Base-by-base conservation (phyloP, 2,797 vertebrate genomes). In the Falco berigora region DNA sequence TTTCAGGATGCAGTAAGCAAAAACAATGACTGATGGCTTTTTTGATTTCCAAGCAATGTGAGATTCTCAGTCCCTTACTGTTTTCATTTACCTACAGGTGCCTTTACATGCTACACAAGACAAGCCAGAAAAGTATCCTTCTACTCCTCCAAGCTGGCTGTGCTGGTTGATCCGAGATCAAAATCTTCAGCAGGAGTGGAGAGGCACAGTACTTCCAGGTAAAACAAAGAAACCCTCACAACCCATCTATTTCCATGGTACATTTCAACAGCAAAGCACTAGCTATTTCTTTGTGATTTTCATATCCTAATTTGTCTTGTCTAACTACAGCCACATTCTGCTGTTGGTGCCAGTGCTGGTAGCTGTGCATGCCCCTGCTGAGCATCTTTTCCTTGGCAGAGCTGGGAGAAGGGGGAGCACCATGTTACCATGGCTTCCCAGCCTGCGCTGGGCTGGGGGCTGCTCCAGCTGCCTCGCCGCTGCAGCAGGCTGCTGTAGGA, bases 1-100 rank as follows among this genome's bases (percentile, higher is more conserved):
- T 84, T 68, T 75, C 56, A 76, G 79, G 61, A 47, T 84, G 86
- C 27, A 95, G 68, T 93, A 96, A 75, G 19, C 66, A 95, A 73
- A 72, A 72, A 25, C 30, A 80, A 67, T 36, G 34, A 52, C 32
- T 56, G 88, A 61, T 66, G 71, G 38, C 47, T 96, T 89, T 95
- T 85, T 96, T 81, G 32, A 67, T 92, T 97, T 67, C 91, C 44
- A 88, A 72, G 68, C 20, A 80, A 61, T 59, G 49, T 68, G 44
- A 73, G 17, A 69, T 85, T 91, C 78, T 61, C 55, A 81, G 53
- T 83, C 52, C 30, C 84, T 92, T 85, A 56, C 59, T 86, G 85
- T 92, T 69, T 91, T 19, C n/a, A 28, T 72, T 77, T 84, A 72
- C 68, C 88, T 77, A 86, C 86, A 89, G 72, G 69, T 92, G 68